Evolutionary conservation across 2,888 invertebrate genomes (phyloP), one percentile per base, ranked within the genome.

Genomic region (Hemistola chrysoprasaria): DNA sequence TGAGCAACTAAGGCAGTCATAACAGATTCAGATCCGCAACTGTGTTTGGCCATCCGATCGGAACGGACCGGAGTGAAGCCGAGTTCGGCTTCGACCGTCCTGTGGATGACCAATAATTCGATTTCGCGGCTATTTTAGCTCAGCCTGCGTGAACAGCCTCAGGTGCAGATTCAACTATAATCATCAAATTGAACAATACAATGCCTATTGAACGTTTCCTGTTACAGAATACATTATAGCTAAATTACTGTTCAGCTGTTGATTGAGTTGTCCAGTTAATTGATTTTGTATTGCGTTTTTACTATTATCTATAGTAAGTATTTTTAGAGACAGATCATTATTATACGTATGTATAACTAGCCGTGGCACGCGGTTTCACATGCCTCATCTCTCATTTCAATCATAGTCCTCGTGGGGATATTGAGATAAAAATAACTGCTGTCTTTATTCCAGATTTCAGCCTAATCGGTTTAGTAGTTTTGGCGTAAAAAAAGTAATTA

Each of bases 71-170:
- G 16, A 16, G n/a, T n/a, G 71, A 75, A 72, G 73, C 62, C 56
- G 56, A 65, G 65, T 71, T 67, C 65, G 73, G 66, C 66, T 16
- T 68, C 60, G 65, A n/a, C n/a, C n/a, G n/a, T n/a, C n/a, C 68
- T 75, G 70, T 75, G 77, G 75, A 78, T 76, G 65, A 67, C 66
- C 74, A 80, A 78, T 85, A 82, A 85, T 79, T 83, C 81, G 79
- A 83, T 85, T 84, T 80, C 68, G 78, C 71, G 86, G 85, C 80
- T 78, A 82, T 84, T 85, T 80, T 74, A 79, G 74, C 73, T 70
- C 71, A 71, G 71, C 60, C 65, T 62, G 64, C 62, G 54, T 49
- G 16, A 16, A 4, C 86, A 87, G 86, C 81, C 85, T 78, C 63
- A 41, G 54, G 50, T 59, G 50, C 59, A 60, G 65, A 71, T 70